A percentile compares a stretch with the other conserved stretches of the same genome.
phyloP scores from a whole-genome alignment of 2,888 invertebrate genomes.

The Dioctria rufipes region DNA sequence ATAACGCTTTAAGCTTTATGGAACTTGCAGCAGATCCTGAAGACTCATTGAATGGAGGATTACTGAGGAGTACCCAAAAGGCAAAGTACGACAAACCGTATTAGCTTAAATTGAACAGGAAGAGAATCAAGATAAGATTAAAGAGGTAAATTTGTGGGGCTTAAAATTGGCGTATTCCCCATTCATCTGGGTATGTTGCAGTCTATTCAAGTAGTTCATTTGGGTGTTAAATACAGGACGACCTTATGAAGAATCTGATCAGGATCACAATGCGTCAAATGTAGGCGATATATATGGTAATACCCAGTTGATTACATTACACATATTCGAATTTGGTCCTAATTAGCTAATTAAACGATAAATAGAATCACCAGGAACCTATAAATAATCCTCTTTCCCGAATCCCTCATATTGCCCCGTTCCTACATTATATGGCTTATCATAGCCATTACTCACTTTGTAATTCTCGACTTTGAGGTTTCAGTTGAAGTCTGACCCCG shows the following conservation, averaged over 20 bases:
- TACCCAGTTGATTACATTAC: background rate
- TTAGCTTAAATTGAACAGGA: constrained; percentile 27
- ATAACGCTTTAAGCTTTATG: constrained; percentile 42
- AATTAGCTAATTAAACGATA: constrained; percentile 49
- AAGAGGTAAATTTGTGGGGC: constrained; percentile 29
- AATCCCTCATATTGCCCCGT: background rate
- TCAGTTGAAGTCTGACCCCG: background rate
- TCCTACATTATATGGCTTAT: background rate
- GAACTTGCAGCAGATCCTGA: constrained; percentile 22
- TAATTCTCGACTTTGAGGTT: constrained; percentile 21
- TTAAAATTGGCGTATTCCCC: background rate
- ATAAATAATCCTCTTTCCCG: constrained; percentile 7
- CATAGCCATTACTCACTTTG: constrained; percentile 10
- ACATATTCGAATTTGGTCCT: background rate
- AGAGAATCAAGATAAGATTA: background rate
- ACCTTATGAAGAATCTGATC: background rate
- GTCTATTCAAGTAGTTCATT: constrained; percentile 1
- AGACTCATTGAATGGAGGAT: constrained; percentile 26
- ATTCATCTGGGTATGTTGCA: background rate
- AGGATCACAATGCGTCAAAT: background rate
- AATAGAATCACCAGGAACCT: constrained; percentile 30
- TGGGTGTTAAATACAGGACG: background rate
- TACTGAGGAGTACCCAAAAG: constrained; percentile 33
- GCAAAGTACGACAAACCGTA: constrained; percentile 20
- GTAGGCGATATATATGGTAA: background rate